Evolutionary conservation across 2,113 vertebrate species (phyloP), one percentile per base, ranked within the genome.

Genomic region (Thunnus maccoyii): DNA sequence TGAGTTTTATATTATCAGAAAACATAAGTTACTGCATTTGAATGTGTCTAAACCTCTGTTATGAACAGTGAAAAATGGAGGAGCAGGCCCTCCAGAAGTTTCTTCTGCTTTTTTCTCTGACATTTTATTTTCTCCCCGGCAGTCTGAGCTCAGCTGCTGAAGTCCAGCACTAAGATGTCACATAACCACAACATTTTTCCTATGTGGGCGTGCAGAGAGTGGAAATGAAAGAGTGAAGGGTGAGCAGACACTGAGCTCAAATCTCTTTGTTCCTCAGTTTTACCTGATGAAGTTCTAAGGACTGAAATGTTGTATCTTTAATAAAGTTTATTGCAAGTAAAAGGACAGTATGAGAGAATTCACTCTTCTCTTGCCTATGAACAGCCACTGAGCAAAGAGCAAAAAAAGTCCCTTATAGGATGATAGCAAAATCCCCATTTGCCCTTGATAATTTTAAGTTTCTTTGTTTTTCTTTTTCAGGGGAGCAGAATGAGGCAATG

Each of bases 131-230:
- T 74, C 76, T 78, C 58, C 30, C 46, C 6, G 22, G 25, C 46
- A 44, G 18, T 25, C 46, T 27, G 62, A 73, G 62, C 5, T 16
- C 50, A 61, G 72, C 72, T 76, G 76, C 63, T 75, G 36, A 85
- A 84, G 84, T 88, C 80, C 88, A 82, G 81, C 7, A 3, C 68
- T 66, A 69, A 91, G 72, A 91, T 92, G 87, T 91, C 86, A 84
- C 72, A 52, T 9, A 82, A 93, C 91, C 88, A 72, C 91, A 93
- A 52, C 84, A 86, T 90, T 91, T 94, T 93, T 93, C 89, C 92
- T 58, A 75, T 73, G 92, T 92, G 91, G 90, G 88, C 72, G 85
- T 75, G 62, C 71, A 36, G 65, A 73, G 36, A 82, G 67, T 80
- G 75, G 68, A 77, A 88, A 90, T 82, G 71, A 85, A 83, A 82